Evolutionary conservation across 1,140 invertebrate genomes (phyloP), one percentile per base, ranked within the genome.

Genomic region (Musca domestica): DNA sequence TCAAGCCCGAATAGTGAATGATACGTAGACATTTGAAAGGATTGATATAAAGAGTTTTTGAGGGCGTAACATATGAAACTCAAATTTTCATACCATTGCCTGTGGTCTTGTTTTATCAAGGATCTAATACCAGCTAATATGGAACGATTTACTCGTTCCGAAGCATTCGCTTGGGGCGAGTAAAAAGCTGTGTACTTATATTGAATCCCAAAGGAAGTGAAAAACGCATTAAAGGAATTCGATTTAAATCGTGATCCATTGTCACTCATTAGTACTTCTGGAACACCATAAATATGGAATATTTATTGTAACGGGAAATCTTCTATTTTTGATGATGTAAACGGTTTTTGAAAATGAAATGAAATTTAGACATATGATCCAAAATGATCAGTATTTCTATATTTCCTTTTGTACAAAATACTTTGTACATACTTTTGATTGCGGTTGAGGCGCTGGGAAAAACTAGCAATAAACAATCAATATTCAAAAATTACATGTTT

Each of bases 101-200:
- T n/a, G 15, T 67, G 56, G 30, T 67, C 67, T 12, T 61, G 17
- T 2, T 15, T n/a, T 12, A 68, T 14, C 20, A 25, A 64, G 1
- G 58, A 9, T 22, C 41, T 23, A 4, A 64, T 49, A 17, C 58
- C 67, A 14, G 30, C 56, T 2, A 49, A 20, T 27, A 68, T 22
- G 5, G 52, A 61, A n/a, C 67, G 52, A 49, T 67, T 67, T 9
- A 67, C 67, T 12, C 67, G 52, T 41, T 67, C 30, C 5, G 52
- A 67, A 3, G 52, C 52, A 61, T 61, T 67, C 5, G n/a, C 3
- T 61, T 67, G 52, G 2, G n/a, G n/a, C n/a, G n/a, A n/a, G n/a
- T n/a, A n/a, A n/a, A n/a, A n/a, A n/a, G n/a, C n/a, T n/a, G n/a
- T 19, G 67, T 61, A 4, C 7, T n/a, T 23, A 47, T 27, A 22